A percentile compares a stretch with the other conserved stretches of the same genome.
Evolutionary conservation across 2,113 vertebrate species (phyloP).

Genomic region (Alces alces): DNA sequence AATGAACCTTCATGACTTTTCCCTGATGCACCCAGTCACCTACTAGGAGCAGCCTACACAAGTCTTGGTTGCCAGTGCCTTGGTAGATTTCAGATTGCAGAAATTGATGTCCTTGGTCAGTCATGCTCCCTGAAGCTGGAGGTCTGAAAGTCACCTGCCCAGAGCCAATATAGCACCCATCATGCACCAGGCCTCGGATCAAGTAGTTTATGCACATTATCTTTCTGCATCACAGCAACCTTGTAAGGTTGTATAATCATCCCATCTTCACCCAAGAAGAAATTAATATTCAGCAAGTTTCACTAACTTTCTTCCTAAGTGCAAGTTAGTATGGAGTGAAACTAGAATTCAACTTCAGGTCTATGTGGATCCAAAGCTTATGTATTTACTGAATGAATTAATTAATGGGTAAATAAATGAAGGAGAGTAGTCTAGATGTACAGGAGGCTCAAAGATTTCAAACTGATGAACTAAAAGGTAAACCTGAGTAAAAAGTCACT

Average conservation of each 20-base stretch:
- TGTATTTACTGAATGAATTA: neutral
- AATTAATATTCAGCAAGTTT: neutral
- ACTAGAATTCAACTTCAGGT: neutral
- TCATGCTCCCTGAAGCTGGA: neutral
- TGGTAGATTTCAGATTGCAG: neutral
- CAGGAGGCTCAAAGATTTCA: neutral
- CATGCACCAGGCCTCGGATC: neutral
- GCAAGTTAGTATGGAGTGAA: neutral
- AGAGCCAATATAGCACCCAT: neutral
- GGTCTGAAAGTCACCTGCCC: neutral
- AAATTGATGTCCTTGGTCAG: neutral
- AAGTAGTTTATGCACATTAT: neutral
- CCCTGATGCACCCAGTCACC: neutral
- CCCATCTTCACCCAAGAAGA: neutral
- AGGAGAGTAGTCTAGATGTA: neutral
- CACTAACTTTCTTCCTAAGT: conserved; percentile 3
- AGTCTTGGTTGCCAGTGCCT: rapidly evolving
- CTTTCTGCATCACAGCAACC: neutral
- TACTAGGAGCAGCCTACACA: neutral
- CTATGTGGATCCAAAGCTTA: neutral
- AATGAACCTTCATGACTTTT: neutral
- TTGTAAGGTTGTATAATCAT: neutral
- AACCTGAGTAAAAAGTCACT: neutral
- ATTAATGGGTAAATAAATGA: neutral
- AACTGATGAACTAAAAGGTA: neutral